Base-by-base conservation (phyloP, 2,113 vertebrate genomes). In the Megaceryle torquata region DNA sequence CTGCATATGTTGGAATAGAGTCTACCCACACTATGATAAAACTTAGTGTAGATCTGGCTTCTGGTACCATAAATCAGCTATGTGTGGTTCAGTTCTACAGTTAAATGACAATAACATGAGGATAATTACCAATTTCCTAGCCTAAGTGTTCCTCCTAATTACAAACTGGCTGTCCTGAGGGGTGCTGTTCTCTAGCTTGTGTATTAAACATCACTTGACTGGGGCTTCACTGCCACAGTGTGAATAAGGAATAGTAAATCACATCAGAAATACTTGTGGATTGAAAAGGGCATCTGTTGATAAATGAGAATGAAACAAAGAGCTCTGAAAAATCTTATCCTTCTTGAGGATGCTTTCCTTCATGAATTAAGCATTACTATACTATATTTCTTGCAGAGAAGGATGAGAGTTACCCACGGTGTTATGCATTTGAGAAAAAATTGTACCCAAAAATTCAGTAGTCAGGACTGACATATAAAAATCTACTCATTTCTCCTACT, bases 71-170 rank as follows among this genome's bases (percentile, higher is more conserved):
- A 35, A 88, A 93, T 41, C 20, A 74, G 41, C 37, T 50, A 50
- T 35, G 8, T 64, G n/a, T 51, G 13, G 7, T 61, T 86, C 54
- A 61, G 33, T 61, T 94, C n/a, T 81, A 81, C 51, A 56, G 25
- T 18, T 78, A 94, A 88, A 68, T 86, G 5, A 43, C 59, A 79
- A 35, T 33, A 86, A 64, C 92, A 91, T 48, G 35, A 57, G 20
- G 26, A 92, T 76, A 93, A 94, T 84, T 78, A 63, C 33, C 61
- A 74, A 83, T 80, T 82, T 95, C 51, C 53, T 68, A 68, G 56
- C 35, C 43, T 43, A 92, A 93, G 84, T 71, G 39, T 48, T 93
- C 77, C 54, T 93, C 35, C 35, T 92, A 93, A 89, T 75, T 92
- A 78, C 20, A 75, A 92, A 82, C 33, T 82, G 21, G 5, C 48